A percentile compares a stretch with the other conserved stretches of the same genome.
These are phyloP conservation scores for Notodonta ziczac DNA, from an alignment of 2,888 invertebrate genomes.

Conservation along the genomic window DNA sequence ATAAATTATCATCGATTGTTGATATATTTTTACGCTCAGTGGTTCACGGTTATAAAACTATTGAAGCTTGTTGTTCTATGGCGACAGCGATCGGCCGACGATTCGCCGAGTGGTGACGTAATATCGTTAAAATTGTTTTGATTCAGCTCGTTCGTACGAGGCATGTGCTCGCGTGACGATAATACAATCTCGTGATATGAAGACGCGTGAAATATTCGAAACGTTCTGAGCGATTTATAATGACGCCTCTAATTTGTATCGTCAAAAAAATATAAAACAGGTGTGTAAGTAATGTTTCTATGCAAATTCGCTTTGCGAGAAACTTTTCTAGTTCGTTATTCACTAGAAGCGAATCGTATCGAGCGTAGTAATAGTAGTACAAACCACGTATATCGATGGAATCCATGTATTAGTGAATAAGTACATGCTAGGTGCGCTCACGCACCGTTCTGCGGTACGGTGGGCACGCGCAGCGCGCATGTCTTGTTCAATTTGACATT, in stretches of 20 bases:
- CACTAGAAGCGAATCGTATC: slow-evolving; percentile 11
- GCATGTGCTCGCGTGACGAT: slow-evolving; percentile 25
- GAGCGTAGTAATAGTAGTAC: slow-evolving; percentile 32
- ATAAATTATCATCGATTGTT: slow-evolving; percentile 1
- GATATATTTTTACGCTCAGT: slow-evolving; percentile 6
- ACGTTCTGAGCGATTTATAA: neutral
- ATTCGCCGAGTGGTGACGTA: slow-evolving; percentile 36
- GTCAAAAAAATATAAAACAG: no score
- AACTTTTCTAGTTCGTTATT: neutral
- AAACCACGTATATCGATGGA: slow-evolving; percentile 33
- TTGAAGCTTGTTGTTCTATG: slow-evolving; percentile 6
- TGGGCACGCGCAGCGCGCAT: slow-evolving; percentile 45
- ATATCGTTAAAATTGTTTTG: slow-evolving; percentile 37
- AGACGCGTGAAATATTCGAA: slow-evolving; percentile 24
- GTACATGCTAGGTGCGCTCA: slow-evolving; percentile 34
- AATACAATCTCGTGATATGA: slow-evolving; percentile 28
- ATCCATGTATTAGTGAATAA: slow-evolving; percentile 38
- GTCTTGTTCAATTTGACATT: slow-evolving; percentile 32
- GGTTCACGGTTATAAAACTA: slow-evolving; percentile 29
- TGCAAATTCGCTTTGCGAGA: no score
- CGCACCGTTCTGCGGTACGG: slow-evolving; percentile 54
- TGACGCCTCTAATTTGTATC: no score
- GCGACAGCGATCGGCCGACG: slow-evolving; percentile 14
- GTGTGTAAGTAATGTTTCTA: no score
- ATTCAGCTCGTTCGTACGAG: slow-evolving; percentile 23